Evolutionary conservation across 1,140 invertebrate genomes (phyloP).

Genomic region (Metaphire vulgaris): DNA sequence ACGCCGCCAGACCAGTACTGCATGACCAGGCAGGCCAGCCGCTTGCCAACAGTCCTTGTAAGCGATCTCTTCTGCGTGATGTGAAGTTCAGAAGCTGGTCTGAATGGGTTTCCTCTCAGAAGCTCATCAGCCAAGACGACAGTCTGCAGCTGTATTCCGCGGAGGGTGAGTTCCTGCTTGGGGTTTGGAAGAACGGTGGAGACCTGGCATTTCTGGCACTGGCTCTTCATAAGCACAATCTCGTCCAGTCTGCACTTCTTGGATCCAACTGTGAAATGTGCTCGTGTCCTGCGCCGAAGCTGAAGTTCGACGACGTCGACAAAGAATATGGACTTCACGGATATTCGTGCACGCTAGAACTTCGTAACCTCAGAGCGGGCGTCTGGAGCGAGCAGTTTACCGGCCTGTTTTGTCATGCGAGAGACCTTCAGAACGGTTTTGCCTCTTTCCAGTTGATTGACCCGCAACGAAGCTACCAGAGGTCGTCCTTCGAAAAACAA

Average conservation of each 20-base stretch:
- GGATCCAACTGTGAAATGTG: background rate
- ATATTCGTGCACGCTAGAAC: conserved; percentile 16
- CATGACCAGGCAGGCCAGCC: background rate
- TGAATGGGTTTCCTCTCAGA: background rate
- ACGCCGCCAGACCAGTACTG: background rate
- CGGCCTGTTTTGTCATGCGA: conserved; percentile 7
- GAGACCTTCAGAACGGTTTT: background rate
- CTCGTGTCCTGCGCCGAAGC: background rate
- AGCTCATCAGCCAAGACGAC: background rate
- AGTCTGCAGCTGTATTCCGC: background rate
- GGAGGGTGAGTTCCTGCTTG: background rate
- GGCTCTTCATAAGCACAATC: conserved; percentile 6
- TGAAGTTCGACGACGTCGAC: background rate
- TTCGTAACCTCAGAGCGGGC: conserved; percentile 5
- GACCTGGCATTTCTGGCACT: conserved; percentile 4
- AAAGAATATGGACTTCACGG: conserved; percentile 10
- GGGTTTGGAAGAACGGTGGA: conserved; percentile 6
- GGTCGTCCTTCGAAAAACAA: conserved; percentile 9
- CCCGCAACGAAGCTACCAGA: background rate
- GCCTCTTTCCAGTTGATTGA: conserved; percentile 11
- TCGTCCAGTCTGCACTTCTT: background rate
- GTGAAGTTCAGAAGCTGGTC: background rate
- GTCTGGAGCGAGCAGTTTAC: conserved; percentile 14
- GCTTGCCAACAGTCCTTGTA: background rate
- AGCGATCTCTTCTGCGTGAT: background rate